Evolutionary conservation across 2,888 invertebrate genomes (phyloP).

Genomic region (Chironomus tentans): DNA sequence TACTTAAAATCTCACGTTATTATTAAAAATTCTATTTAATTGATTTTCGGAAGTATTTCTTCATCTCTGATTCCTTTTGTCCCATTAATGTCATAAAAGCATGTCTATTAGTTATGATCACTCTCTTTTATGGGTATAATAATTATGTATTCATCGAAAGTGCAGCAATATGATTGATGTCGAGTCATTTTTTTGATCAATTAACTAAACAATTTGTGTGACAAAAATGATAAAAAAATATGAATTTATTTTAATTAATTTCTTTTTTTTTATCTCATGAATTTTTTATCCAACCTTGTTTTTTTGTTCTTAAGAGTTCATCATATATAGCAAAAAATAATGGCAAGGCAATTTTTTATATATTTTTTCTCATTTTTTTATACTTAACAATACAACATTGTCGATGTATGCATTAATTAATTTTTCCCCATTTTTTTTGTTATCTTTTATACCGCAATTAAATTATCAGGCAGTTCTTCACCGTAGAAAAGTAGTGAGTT

Average conservation of each 20-base stretch:
- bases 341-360: slow-evolving; percentile 2
- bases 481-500: background rate
- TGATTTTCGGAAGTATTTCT: background rate
- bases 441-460: background rate
- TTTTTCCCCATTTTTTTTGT: background rate
- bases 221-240: background rate
- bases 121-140: background rate
- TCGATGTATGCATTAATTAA: background rate
- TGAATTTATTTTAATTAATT: background rate
- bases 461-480: background rate
- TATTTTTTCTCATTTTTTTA: background rate
- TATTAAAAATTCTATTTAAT: background rate
- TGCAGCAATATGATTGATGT: background rate
- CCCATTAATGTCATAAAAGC: background rate
- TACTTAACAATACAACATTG: background rate
- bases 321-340: background rate
- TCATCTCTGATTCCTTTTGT: background rate
- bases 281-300: background rate
- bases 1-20: background rate
- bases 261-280: background rate
- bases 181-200: background rate
- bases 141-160: background rate
- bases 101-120: background rate
- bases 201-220: background rate
- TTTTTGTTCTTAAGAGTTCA: background rate